These are phyloP conservation scores for Asbolus verrucosus DNA, from an alignment of 1,140 invertebrate genomes.

Conservation along the genomic window DNA sequence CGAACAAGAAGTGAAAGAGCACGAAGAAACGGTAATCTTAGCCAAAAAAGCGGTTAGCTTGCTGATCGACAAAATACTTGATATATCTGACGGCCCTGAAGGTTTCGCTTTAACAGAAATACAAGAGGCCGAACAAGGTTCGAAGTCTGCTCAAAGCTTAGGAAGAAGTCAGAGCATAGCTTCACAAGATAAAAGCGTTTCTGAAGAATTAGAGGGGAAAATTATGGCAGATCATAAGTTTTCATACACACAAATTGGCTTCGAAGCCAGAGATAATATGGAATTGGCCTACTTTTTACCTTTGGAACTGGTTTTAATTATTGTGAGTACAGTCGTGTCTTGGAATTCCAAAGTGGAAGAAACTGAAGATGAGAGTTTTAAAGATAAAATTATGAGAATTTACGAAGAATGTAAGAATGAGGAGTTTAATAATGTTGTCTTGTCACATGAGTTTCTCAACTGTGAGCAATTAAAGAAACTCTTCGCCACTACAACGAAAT, in stretches of 20 bases:
- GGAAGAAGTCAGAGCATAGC: not conserved
- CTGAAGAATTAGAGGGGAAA: not conserved
- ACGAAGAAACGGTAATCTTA: conserved; percentile 24
- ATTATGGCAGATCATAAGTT: conserved; percentile 25
- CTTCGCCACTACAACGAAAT: conserved; percentile 51
- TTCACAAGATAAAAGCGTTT: not conserved
- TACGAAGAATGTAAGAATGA: conserved; percentile 49
- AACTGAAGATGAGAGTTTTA: conserved; percentile 54
- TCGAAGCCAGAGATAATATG: conserved; percentile 35
- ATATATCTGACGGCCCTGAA: conserved; percentile 3
- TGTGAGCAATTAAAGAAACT: conserved; percentile 49
- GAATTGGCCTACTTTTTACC: conserved; percentile 53
- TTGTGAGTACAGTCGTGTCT: conserved; percentile 53
- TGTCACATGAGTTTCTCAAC: conserved; percentile 58
- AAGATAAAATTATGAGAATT: conserved; percentile 50
- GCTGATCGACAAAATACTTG: conserved; percentile 49
- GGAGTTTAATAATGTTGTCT: conserved; percentile 55
- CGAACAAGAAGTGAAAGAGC: conserved; percentile 37
- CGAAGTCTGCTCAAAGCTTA: not conserved
- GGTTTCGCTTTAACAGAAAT: conserved; percentile 28
- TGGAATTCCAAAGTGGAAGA: conserved; percentile 56
- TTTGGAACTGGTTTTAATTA: conserved; percentile 54
- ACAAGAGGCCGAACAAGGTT: not conserved
- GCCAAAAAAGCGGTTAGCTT: conserved; percentile 44
- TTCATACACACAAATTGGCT: conserved; percentile 46